A percentile compares a stretch with the other conserved stretches of the same genome.
These are phyloP conservation scores for Microctonus brassicae DNA, from an alignment of 2,888 invertebrate genomes.

Conservation along the genomic window DNA sequence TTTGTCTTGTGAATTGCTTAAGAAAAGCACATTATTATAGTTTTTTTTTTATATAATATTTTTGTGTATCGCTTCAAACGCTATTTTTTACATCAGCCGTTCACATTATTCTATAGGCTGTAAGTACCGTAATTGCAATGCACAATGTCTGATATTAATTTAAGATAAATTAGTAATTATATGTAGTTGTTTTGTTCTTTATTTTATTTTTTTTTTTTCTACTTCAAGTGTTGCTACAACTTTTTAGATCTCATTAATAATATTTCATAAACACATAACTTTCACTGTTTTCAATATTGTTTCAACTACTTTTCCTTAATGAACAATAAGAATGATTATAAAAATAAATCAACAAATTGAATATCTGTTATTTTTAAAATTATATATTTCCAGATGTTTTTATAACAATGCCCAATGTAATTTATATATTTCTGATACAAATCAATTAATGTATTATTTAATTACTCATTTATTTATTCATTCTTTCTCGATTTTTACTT, in stretches of 20 bases:
- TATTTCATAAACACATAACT: background rate
- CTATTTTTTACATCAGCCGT: background rate
- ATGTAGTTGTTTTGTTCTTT: background rate
- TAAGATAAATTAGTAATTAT: background rate
- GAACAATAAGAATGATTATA: background rate
- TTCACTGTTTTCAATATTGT: slow-evolving; percentile 1
- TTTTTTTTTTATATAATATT: background rate
- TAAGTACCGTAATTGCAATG: background rate
- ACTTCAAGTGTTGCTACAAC: background rate
- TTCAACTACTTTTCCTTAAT: slow-evolving; percentile 7
- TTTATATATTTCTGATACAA: background rate
- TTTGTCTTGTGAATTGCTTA: background rate
- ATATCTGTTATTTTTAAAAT: background rate
- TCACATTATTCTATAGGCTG: background rate
- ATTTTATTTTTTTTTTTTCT: background rate
- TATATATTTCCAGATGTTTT: background rate
- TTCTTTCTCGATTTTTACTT: slow-evolving; percentile 4
- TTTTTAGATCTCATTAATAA: background rate
- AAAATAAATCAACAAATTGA: background rate
- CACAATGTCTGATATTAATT: slow-evolving; percentile 3
- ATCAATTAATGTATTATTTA: too few relatives aligned
- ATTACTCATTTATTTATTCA: slow-evolving; percentile 13
- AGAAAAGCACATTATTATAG: background rate
- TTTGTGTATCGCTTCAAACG: background rate
- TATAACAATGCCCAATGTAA: background rate